Evolutionary conservation across 2,888 invertebrate genomes (phyloP), one percentile per base, ranked within the genome.

Genomic region (Piscicola geometra): DNA sequence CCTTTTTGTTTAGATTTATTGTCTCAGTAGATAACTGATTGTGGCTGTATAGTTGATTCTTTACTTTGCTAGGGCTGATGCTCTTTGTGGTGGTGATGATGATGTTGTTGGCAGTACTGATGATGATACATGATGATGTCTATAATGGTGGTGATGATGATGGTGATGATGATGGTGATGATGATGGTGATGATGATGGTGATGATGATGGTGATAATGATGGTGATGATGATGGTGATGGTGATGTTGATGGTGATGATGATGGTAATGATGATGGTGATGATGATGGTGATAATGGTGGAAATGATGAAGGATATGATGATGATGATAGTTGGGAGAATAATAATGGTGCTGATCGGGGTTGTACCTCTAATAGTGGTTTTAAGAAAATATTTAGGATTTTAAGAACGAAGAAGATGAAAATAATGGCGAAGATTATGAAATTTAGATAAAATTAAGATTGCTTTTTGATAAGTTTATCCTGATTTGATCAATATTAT

Each of bases 161-260:
- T 12, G 41, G 73, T 33, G 66, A 73, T 33, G 66, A 75, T 41
- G 66, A 75, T 32, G 66, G 73, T 33, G 41, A 73, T 73, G 66
- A 68, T 70, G 52, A 73, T 68, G 66, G 68, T 66, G 32, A 66
- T 68, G 52, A 73, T 69, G 66, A 73, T 75, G 69, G 41, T 71
- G 33, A 75, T 33, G 66, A 70, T 67, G 41, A 69, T 30, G 35
- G 70, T 69, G 32, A n/a, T 32, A 25, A 1, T 30, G 36, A 33
- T 41, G 35, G 41, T 41, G 35, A 41, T 41, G 35, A 71, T 35
- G 25, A 71, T 41, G 35, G 41, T 41, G 35, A 71, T 71, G 35
- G 41, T 41, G 35, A 71, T 41, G 35, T 41, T 41, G 35, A 71
- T 41, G 35, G n/a, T 41, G 21, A 41, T 41, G 35, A 71, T 41